Base-by-base conservation (phyloP, 2,888 invertebrate genomes). In the Acanthopleura granulata region DNA sequence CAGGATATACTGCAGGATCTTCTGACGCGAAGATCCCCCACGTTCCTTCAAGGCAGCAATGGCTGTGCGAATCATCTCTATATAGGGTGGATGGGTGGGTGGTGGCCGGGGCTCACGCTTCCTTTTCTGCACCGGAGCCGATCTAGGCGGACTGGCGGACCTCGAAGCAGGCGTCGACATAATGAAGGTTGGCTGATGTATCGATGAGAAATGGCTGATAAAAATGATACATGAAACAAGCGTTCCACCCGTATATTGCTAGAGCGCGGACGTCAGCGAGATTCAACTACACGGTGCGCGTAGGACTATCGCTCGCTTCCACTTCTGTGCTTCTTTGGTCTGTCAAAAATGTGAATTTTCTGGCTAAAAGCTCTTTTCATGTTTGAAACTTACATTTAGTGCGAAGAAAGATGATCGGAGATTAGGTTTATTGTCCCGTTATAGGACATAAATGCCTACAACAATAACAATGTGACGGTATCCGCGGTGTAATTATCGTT, bases 211-310 rank as follows among this genome's bases (percentile, higher is more conserved):
- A 40, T 6, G 3, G 40, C 4, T 40, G 9, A 3, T 40, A 9
- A 40, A 9, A 40, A 40, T 40, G 40, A 40, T 40, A 9, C 4
- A 3, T 40, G 57, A 4, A 9, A 12, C 57, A 57, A 22, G 12
- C 6, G 22, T 1, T 12, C 12, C 12, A 4, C 6, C 22, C 4
- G 57, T 57, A n/a, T 57, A 57, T 57, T 6, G 6, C 4, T 12
- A 22, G 6, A 57, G 57, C 57, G 57, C 57, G 57, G 57, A 57
- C 57, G 57, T 57, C 57, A 57, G 22, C 57, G 57, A 57, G 22
- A 57, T 57, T n/a, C 57, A 22, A 12, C 22, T 18, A 12, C 57
- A 9, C 40, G 40, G 40, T 40, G 40, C 40, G 40, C 40, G 40
- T 3, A 40, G 9, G 9, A 9, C 3, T 40, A 40, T 40, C 40